Conservation (phyloP, 2,888 invertebrate species). For the Liodrosophila aerea region DNA sequence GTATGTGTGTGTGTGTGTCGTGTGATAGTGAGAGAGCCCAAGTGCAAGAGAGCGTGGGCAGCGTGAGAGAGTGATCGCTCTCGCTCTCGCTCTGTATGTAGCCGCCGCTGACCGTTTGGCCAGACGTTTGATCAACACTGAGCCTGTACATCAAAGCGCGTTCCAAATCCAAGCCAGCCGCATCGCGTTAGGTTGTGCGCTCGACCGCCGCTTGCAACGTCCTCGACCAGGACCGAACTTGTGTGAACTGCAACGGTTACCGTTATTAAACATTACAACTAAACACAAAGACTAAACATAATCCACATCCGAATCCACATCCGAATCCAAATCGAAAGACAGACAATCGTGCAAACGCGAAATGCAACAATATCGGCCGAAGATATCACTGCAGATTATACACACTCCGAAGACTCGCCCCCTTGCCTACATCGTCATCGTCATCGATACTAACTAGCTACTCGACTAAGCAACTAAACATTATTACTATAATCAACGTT, state of each 20-base stretch:
- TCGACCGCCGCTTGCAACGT: constrained; percentile 34
- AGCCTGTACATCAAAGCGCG: constrained; percentile 67
- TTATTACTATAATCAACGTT: not conserved
- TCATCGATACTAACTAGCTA: constrained; percentile 27
- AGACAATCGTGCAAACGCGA: constrained; percentile 3
- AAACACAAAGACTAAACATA: not conserved
- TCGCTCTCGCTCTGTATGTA: not conserved
- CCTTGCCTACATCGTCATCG: constrained; percentile 12
- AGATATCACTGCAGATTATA: constrained; percentile 31
- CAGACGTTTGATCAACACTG: constrained; percentile 49
- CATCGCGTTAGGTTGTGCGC: constrained; percentile 67
- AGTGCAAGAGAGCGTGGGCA: not conserved
- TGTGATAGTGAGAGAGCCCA: not conserved
- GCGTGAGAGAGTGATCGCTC: constrained; percentile 11
- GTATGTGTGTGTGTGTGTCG: too few relatives aligned
- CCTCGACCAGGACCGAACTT: constrained; percentile 25
- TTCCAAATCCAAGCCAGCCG: constrained; percentile 68
- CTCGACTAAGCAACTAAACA: not conserved
- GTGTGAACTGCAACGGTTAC: not conserved
- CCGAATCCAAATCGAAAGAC: not conserved
- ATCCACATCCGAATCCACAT: not conserved
- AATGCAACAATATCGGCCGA: constrained; percentile 45
- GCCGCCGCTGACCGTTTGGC: constrained; percentile 20
- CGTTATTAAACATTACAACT: too few relatives aligned
- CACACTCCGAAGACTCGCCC: constrained; percentile 42